Conservation (phyloP, 2,797 vertebrate genomes). For the Sebastiscus tertius region DNA sequence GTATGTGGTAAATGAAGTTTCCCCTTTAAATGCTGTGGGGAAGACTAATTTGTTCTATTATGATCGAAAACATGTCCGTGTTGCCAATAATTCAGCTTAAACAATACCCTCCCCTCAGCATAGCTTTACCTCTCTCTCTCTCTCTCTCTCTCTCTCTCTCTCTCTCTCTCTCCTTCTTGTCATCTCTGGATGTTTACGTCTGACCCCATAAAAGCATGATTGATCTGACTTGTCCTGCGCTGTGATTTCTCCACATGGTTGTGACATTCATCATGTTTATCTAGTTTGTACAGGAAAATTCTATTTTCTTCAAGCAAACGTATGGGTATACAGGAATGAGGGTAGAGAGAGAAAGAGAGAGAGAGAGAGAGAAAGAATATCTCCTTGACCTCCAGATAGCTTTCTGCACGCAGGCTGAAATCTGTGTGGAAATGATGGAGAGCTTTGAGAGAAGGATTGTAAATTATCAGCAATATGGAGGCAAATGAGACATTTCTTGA, state of each 20-base stretch:
- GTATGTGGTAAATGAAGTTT: slow-evolving; percentile 54
- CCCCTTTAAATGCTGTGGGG: slow-evolving; percentile 2
- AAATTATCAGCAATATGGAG: neutral
- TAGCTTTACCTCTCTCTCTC: neutral
- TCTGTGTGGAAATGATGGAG: neutral
- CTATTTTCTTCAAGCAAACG: slow-evolving; percentile 23
- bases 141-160: too few relatives aligned
- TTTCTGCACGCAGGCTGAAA: slow-evolving; percentile 1
- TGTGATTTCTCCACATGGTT: slow-evolving; percentile 1
- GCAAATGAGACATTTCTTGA: neutral
- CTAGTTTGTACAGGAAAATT: neutral
- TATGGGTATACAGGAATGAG: neutral
- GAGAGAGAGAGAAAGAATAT: neutral
- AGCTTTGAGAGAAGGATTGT: neutral
- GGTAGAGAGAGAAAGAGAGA: neutral
- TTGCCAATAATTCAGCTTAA: neutral
- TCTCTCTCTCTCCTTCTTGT: neutral
- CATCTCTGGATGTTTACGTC: neutral
- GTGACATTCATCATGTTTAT: slow-evolving; percentile 17
- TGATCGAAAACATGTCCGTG: neutral
- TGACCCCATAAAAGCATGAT: neutral
- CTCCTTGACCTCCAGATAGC: neutral
- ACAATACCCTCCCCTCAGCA: neutral
- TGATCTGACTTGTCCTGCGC: slow-evolving; percentile 12
- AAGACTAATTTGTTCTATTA: slow-evolving; percentile 12